Conservation (phyloP, 2,797 vertebrate genomes). For the Fistularia commersonii region DNA sequence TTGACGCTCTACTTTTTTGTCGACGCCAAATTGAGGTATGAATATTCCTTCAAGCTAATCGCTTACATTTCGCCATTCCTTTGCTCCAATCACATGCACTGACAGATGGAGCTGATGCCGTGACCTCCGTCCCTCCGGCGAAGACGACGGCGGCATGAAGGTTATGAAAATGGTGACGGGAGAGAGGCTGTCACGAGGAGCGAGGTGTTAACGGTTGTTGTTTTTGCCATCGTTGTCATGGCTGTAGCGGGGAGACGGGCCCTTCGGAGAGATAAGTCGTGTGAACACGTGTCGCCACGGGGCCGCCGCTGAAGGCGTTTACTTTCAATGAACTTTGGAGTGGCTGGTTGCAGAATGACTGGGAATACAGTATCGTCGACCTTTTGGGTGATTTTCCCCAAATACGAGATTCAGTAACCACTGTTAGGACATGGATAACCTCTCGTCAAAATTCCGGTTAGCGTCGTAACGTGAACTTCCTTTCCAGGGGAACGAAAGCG, state of each 20-base stretch:
- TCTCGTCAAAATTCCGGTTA: too few species aligned
- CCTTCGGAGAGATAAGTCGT: slow-evolving; percentile 22
- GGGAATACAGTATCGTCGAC: too few species aligned
- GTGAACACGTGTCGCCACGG: slow-evolving; percentile 27
- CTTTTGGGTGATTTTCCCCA: too few species aligned
- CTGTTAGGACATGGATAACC: too few species aligned
- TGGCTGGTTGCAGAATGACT: too few species aligned
- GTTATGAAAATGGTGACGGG: slow-evolving; percentile 45
- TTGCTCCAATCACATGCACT: slow-evolving; percentile 47
- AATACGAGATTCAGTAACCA: too few species aligned
- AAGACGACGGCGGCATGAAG: slow-evolving; percentile 54
- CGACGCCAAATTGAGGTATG: too few species aligned
- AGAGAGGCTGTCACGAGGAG: slow-evolving; percentile 42
- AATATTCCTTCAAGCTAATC: too few species aligned
- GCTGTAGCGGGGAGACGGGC: slow-evolving; percentile 7
- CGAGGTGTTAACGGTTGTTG: slow-evolving; percentile 42
- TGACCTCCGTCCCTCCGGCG: slow-evolving; percentile 41
- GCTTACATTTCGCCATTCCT: too few species aligned
- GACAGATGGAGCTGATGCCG: slow-evolving; percentile 36
- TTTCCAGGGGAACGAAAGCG: slow-evolving; percentile 25
- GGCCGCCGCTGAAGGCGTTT: slow-evolving; percentile 17
- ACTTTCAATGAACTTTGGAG: slow-evolving; percentile 3
- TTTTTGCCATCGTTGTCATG: slow-evolving; percentile 12
- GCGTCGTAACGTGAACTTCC: slow-evolving; percentile 19
- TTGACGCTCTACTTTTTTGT: too few species aligned